Base-by-base conservation (phyloP, 2,888 invertebrate species). In the Patella caerulea region DNA sequence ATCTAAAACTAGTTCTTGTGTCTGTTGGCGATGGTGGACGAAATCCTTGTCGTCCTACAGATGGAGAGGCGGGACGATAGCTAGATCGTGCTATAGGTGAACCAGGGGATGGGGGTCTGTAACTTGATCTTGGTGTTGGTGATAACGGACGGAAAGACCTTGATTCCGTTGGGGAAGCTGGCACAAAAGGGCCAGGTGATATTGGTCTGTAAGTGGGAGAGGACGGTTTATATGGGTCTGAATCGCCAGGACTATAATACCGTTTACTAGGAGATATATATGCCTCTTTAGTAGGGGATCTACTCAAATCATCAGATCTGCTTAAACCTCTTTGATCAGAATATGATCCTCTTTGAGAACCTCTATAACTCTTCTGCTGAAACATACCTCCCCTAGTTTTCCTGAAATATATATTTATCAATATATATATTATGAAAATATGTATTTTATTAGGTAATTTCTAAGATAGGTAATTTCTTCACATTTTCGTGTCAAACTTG, bases 101-200 rank as follows among this genome's bases (percentile, higher is more conserved):
- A 17, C 65, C 73, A 11, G 70, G 55, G 19, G 77, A 52, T 7
- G 45, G 52, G n/a, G 72, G 76, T 11, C 71, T 55, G 45, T 59
- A 69, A 73, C 72, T 77, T n/a, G 34, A 29, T 69, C 45, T 73
- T 54, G 70, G 75, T 54, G 70, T 52, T 71, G 70, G 73, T 73
- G 76, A 72, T 72, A 72, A 17, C 7, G 75, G 29, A 54, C 71
- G 69, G 29, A 52, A 29, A 17, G 75, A 52, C 7, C 70, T 76
- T 2, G 72, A 29, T 7, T 45, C 81, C 5, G 81, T 80, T 17
- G 74, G 75, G 24, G 77, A 78, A 19, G 75, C 78, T 14, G 76
- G 76, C 11, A 82, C 82, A 34, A 82, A 82, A 19, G 83, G 85
- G 5, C 84, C 83, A 12, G 82, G 84, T 14, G 79, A 79, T 54